phyloP scores from a whole-genome alignment of 2,113 vertebrate species.

The Lonchura striata region DNA sequence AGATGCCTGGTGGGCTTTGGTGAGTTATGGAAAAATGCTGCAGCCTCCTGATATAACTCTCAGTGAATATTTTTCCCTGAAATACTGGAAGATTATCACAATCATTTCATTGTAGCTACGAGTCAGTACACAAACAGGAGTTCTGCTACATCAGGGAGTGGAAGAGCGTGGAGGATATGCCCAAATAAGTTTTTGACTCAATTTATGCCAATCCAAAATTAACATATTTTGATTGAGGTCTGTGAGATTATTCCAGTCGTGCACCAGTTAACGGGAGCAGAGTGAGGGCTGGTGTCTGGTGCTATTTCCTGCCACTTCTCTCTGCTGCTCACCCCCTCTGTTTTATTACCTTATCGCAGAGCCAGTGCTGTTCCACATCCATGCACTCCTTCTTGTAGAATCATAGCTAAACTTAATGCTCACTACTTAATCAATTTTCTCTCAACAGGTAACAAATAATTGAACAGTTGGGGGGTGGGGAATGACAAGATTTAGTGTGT shows the following conservation, averaged over 20 bases:
- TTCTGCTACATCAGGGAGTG: neutral
- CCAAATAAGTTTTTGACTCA: neutral
- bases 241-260: neutral
- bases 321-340: conserved; percentile 4
- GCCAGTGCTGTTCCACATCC: conserved; percentile 40
- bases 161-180: neutral
- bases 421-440: conserved; percentile 72
- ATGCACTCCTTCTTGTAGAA: conserved; percentile 46
- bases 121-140: neutral
- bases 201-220: neutral
- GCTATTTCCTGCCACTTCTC: neutral
- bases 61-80: neutral
- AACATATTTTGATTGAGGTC: neutral
- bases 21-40: neutral
- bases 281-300: neutral
- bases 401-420: conserved; percentile 69
- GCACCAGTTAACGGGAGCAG: neutral
- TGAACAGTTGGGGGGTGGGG: conserved; percentile 61
- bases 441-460: conserved; percentile 71
- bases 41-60: neutral
- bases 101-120: fast-evolving
- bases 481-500: conserved; percentile 56
- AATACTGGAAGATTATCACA: neutral
- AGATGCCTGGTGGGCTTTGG: neutral
- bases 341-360: conserved; percentile 65